phyloP scores from a whole-genome alignment of 2,888 invertebrate species.

The Melinaea menophilus region DNA sequence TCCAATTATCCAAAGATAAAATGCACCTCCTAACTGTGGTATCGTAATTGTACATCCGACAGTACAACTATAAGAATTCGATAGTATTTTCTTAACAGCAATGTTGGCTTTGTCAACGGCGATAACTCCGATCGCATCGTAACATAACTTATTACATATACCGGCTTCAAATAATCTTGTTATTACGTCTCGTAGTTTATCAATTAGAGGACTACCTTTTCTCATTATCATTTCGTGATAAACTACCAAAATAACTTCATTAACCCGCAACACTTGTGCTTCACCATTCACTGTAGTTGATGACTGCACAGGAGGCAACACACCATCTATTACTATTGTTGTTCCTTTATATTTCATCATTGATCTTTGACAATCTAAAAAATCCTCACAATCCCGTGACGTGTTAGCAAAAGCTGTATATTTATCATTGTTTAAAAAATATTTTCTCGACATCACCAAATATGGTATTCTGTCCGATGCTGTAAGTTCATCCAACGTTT shows the following conservation, averaged over 20 bases:
- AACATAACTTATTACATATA: constrained; percentile 49
- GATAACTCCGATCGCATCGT: constrained; percentile 52
- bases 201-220: constrained; percentile 43
- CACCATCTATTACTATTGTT: constrained; percentile 47
- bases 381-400: constrained; percentile 45
- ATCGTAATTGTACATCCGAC: constrained; percentile 55
- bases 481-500: constrained; percentile 49
- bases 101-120: constrained; percentile 45
- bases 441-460: constrained; percentile 42
- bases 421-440: constrained; percentile 48
- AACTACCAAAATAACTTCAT: constrained; percentile 49
- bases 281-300: constrained; percentile 51
- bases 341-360: constrained; percentile 45
- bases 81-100: constrained; percentile 45
- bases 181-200: constrained; percentile 41
- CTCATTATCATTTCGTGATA: constrained; percentile 60
- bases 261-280: constrained; percentile 46
- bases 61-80: constrained; percentile 55
- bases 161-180: constrained; percentile 56
- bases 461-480: constrained; percentile 46
- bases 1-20: constrained; percentile 54
- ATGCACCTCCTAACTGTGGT: constrained; percentile 47
- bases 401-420: constrained; percentile 45
- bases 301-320: constrained; percentile 47
- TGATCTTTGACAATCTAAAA: constrained; percentile 43